Percentiles rank a stretch among this genome's conserved stretches.
Evolutionary conservation across 2,888 invertebrate species (phyloP).

Genomic region (Apoda limacodes): DNA sequence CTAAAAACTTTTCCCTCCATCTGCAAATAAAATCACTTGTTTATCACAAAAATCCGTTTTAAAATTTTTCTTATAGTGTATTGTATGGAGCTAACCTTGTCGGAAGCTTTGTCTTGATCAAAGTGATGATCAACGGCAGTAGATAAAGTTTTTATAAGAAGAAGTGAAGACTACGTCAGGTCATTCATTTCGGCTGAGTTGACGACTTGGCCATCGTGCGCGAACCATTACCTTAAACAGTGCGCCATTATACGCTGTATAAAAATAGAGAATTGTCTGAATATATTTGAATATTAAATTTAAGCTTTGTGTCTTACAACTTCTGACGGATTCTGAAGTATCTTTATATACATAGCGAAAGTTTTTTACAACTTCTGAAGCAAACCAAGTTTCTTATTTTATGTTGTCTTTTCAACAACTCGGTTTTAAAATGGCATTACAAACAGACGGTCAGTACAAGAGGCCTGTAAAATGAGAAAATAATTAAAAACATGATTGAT

Average conservation of each 20-base stretch:
- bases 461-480: no score
- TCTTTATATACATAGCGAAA: no score
- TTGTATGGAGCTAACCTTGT: slow-evolving; percentile 26
- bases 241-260: slow-evolving; percentile 33
- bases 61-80: background rate
- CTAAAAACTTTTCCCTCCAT: slow-evolving; percentile 20
- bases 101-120: slow-evolving; percentile 24
- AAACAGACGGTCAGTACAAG: no score
- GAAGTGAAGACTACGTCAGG: slow-evolving; percentile 37
- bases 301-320: slow-evolving; percentile 12
- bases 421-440: slow-evolving; percentile 6
- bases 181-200: slow-evolving; percentile 46
- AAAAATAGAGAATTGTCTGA: slow-evolving; percentile 36
- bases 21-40: slow-evolving; percentile 20
- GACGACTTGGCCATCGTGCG: slow-evolving; percentile 37
- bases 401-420: slow-evolving; percentile 4
- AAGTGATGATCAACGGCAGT: slow-evolving; percentile 25
- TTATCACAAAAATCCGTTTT: background rate
- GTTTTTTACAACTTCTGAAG: no score
- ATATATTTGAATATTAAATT: slow-evolving; percentile 41
- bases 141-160: slow-evolving; percentile 46
- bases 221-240: slow-evolving; percentile 47
- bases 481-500: no score
- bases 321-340: no score
- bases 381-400: no score